Base-by-base conservation (phyloP, 1,140 invertebrate genomes). In the Pomacea maculata region DNA sequence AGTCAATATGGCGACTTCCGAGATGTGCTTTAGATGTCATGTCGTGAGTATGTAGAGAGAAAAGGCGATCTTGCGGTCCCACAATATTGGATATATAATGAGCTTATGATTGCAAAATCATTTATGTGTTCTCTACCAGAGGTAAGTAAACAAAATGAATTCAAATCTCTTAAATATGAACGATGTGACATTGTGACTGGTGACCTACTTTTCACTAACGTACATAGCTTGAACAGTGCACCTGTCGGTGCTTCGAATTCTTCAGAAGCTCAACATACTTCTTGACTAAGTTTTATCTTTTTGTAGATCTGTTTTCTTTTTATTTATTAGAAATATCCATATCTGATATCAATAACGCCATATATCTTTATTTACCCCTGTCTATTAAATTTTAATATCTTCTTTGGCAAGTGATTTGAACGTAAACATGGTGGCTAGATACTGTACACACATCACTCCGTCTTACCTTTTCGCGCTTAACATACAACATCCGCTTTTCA, bases 1-100 rank as follows among this genome's bases (percentile, higher is more conserved):
- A 77, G 34, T 70, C 52, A 78, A 78, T 21, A 78, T 78, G 77
- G 77, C 77, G 77, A 65, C 77, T 78, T 19, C 45, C 34, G 65
- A 78, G 77, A 34, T 68, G 45, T 57, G 77, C 52, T 65, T 68
- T 70, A 52, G 67, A 52, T 70, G 61, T 52, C 54, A 29, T 14
- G n/a, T 65, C 21, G 54, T 74, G 73, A 70, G 21, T 70, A 67
- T 71, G 77, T 70, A 55, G 67, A 70, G 25, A 78, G 70, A n/a
- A 78, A 61, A 61, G 57, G 77, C 57, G 67, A 78, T 21, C 17
- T 68, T 78, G 65, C 57, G 34, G n/a, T 55, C 34, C 14, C 54
- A 19, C 52, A 54, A 21, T 45, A 29, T 19, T 52, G 25, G 54
- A 78, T 67, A 57, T 52, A 67, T 54, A 54, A 78, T 78, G 77